Evolutionary conservation across 2,797 vertebrate species (phyloP).

Genomic region (Tenualosa ilisha): DNA sequence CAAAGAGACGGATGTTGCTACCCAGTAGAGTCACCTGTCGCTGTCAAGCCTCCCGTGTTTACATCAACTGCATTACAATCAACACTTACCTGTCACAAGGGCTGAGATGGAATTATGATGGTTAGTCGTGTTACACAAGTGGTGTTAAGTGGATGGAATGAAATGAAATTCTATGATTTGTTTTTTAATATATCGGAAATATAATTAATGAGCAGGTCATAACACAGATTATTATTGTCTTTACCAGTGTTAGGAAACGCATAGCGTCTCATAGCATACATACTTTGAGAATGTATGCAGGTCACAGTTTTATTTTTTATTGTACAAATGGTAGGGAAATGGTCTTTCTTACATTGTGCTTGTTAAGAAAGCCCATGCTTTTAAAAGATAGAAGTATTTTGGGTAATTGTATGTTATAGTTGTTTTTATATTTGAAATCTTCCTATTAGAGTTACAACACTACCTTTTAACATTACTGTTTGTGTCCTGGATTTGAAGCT

Average conservation of each 20-base stretch:
- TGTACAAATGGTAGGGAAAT: background rate
- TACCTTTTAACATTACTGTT: background rate
- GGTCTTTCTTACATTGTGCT: background rate
- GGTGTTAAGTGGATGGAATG: too few species aligned
- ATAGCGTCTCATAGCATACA: background rate
- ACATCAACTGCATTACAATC: slow-evolving; percentile 13
- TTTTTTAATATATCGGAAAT: background rate
- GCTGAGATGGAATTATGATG: background rate
- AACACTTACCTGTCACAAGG: slow-evolving; percentile 17
- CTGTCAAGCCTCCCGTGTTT: slow-evolving; percentile 34
- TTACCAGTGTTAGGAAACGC: background rate
- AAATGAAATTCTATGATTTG: background rate
- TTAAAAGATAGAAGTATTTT: slow-evolving; percentile 1
- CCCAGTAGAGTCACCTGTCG: slow-evolving; percentile 32
- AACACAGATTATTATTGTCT: background rate
- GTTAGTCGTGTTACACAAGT: background rate
- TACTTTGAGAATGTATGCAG: background rate
- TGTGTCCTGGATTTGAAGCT: background rate
- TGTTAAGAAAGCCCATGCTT: background rate
- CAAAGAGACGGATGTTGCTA: slow-evolving; percentile 19
- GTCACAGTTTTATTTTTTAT: background rate
- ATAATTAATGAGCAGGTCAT: background rate
- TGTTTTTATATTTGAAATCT: background rate
- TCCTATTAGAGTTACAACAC: background rate
- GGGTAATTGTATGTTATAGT: background rate